These are phyloP conservation scores for Neotragus pygmaeus DNA, from an alignment of 2,113 vertebrate genomes.

Conservation along the genomic window DNA sequence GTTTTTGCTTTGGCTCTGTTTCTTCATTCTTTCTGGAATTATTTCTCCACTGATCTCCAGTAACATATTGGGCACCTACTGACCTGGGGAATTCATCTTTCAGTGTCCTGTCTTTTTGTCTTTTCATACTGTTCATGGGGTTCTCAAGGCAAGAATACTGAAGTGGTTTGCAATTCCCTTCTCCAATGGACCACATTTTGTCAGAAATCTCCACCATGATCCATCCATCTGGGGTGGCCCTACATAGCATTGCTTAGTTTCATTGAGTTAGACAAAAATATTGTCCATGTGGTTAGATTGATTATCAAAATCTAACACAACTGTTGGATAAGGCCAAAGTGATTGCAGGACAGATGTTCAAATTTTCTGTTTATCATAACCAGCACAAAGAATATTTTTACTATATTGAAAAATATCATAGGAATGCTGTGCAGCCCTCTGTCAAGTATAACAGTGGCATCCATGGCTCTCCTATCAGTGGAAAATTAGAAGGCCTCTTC, in stretches of 20 bases:
- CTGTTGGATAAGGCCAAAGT: conserved; percentile 95
- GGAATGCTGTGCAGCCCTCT: conserved; percentile 90
- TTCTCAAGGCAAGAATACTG: background rate
- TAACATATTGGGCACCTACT: background rate
- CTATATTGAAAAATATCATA: conserved; percentile 88
- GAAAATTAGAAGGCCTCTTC: conserved; percentile 94
- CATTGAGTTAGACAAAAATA: background rate
- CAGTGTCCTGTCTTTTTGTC: background rate
- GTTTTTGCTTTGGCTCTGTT: background rate
- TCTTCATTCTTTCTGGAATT: background rate
- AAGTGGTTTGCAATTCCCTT: background rate
- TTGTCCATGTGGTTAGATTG: background rate
- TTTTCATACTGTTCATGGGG: background rate
- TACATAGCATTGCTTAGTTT: background rate
- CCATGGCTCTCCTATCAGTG: conserved; percentile 96
- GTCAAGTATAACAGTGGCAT: conserved; percentile 98
- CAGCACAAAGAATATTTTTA: conserved; percentile 99
- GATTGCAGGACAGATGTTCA: conserved; percentile 96
- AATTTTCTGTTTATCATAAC: conserved; percentile 96
- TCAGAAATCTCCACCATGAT: background rate
- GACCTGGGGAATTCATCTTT: background rate
- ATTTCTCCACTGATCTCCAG: background rate
- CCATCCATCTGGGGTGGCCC: background rate
- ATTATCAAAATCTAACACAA: conserved; percentile 89
- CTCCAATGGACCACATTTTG: background rate